Evolutionary conservation across 2,888 invertebrate genomes (phyloP).

Genomic region (Aphodius sticticus): DNA sequence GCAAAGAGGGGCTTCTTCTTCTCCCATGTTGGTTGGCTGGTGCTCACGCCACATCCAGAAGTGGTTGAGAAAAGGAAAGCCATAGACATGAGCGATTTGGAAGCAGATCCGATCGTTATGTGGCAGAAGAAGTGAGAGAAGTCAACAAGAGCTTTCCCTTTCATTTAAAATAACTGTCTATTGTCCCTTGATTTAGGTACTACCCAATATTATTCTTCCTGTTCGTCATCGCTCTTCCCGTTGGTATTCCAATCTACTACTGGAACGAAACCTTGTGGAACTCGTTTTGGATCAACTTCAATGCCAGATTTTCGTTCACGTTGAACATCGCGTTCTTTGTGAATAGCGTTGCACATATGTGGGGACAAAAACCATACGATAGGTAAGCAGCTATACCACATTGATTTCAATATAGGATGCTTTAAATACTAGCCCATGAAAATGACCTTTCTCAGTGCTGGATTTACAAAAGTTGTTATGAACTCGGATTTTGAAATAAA

Average conservation of each 20-base stretch:
- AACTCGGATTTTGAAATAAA: too few relatives aligned
- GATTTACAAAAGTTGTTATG: too few relatives aligned
- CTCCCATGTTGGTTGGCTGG: conserved; percentile 92
- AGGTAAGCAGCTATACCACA: conserved; percentile 62
- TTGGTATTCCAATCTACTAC: conserved; percentile 79
- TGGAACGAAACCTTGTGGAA: conserved; percentile 84
- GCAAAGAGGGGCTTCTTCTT: conserved; percentile 80
- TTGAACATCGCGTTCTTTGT: conserved; percentile 93
- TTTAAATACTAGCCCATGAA: background rate
- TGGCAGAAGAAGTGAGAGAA: conserved; percentile 71
- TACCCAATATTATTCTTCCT: conserved; percentile 78
- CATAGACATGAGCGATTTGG: conserved; percentile 75
- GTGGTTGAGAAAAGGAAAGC: conserved; percentile 73
- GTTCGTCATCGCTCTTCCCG: conserved; percentile 77
- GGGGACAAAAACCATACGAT: conserved; percentile 93
- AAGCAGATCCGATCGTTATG: conserved; percentile 77
- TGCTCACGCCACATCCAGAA: conserved; percentile 83
- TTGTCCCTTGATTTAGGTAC: conserved; percentile 60
- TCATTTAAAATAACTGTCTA: background rate
- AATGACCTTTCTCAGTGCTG: too few relatives aligned
- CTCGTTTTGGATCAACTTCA: conserved; percentile 86
- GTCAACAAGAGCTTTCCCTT: conserved; percentile 12
- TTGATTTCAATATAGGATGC: background rate
- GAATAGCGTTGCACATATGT: conserved; percentile 94
- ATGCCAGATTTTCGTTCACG: conserved; percentile 82